Conservation (phyloP, 1,140 invertebrate genomes). For the Nasonia vitripennis region DNA sequence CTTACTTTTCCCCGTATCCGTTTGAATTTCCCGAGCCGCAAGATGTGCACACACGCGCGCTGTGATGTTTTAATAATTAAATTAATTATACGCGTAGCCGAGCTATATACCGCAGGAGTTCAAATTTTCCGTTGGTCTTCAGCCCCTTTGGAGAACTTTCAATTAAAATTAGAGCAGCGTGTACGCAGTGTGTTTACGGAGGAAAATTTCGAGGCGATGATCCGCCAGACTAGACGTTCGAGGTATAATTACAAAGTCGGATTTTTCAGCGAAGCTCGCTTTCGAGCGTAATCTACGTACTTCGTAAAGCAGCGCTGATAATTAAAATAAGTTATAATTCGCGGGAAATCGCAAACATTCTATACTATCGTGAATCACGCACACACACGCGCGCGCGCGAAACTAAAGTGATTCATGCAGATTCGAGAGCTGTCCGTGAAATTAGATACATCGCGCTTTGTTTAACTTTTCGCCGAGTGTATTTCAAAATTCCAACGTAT, state of each 20-base stretch:
- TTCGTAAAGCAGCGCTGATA: too few species aligned
- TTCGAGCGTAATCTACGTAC: too few species aligned
- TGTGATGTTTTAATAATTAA: conserved; percentile 34
- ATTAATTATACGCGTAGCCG: conserved; percentile 22
- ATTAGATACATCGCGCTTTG: background rate
- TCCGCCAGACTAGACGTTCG: background rate
- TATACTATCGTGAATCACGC: background rate
- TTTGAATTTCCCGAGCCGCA: conserved; percentile 6
- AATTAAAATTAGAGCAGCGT: conserved; percentile 32
- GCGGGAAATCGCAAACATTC: too few species aligned
- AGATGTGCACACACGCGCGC: background rate
- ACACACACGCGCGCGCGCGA: too few species aligned
- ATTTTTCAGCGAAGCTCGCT: too few species aligned
- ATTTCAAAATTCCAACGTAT: too few species aligned
- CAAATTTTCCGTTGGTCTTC: conserved; percentile 3
- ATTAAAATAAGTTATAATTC: background rate
- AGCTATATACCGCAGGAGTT: background rate
- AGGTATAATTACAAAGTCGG: too few species aligned
- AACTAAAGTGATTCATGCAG: background rate
- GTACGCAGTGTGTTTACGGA: background rate
- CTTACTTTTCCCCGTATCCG: background rate
- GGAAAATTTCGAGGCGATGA: background rate
- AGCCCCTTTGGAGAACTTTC: conserved; percentile 34
- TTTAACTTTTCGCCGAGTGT: too few species aligned
- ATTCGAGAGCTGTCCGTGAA: background rate